phyloP scores from a whole-genome alignment of 2,888 invertebrate species.

The Eudasyphora cyanicolor region DNA sequence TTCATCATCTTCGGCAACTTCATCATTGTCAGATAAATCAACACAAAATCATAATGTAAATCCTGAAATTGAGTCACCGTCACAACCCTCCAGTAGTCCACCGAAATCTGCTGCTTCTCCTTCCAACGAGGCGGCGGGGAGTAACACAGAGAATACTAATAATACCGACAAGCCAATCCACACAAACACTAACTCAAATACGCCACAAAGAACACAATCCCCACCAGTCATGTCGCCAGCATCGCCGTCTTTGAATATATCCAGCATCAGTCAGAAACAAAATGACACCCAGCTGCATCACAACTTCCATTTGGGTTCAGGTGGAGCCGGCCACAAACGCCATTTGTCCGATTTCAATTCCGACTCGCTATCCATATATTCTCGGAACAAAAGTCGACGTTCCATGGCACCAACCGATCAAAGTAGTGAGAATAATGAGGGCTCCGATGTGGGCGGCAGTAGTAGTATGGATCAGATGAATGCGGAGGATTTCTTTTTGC shows the following conservation, averaged over 20 bases:
- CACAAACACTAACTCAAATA: constrained; percentile 67
- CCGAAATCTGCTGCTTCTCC: constrained; percentile 53
- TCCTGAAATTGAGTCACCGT: constrained; percentile 52
- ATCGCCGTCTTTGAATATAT: constrained; percentile 64
- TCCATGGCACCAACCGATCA: constrained; percentile 69
- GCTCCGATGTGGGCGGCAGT: constrained; percentile 72
- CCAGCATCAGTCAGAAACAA: constrained; percentile 54
- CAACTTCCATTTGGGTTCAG: constrained; percentile 36
- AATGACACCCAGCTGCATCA: constrained; percentile 55
- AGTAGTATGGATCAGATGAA: constrained; percentile 77
- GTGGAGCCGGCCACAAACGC: constrained; percentile 70
- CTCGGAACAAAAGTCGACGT: constrained; percentile 76
- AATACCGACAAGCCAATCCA: constrained; percentile 42
- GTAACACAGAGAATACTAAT: constrained; percentile 49
- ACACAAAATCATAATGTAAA: constrained; percentile 65
- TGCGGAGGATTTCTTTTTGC: constrained; percentile 78
- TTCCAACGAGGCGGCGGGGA: constrained; percentile 59
- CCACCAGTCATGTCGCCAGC: constrained; percentile 69
- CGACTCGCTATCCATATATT: constrained; percentile 77
- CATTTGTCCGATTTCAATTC: constrained; percentile 73
- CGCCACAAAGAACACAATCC: constrained; percentile 68
- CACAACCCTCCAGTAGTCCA: constrained; percentile 49
- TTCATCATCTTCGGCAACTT: constrained; percentile 69
- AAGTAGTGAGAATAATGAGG: constrained; percentile 69
- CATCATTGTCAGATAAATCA: constrained; percentile 75